Percentiles rank a stretch among this genome's conserved stretches.
Conservation (phyloP, 2,888 invertebrate species). For the Eristalinus aeneus region DNA sequence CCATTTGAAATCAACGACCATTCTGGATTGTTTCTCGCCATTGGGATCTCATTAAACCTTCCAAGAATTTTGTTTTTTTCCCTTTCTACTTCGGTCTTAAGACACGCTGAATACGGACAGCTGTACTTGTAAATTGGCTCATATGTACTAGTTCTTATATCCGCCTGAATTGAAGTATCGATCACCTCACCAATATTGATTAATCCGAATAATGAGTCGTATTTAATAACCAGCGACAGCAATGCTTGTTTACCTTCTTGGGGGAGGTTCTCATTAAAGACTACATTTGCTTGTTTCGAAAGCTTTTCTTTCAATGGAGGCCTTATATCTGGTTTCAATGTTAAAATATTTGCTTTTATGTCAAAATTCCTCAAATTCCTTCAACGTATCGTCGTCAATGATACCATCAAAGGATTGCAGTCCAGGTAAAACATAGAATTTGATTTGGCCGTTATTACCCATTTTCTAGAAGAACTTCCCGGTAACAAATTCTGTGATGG, state of each 20-base stretch:
- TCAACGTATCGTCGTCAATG: not conserved
- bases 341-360: too few relatives aligned
- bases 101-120: conserved; percentile 45
- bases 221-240: too few relatives aligned
- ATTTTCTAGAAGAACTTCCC: not conserved
- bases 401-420: conserved; percentile 9
- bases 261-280: not conserved
- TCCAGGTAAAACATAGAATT: conserved; percentile 5
- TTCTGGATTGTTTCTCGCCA: not conserved
- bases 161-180: too few relatives aligned
- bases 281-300: conserved; percentile 23
- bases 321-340: conserved; percentile 18
- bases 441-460: not conserved
- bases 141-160: too few relatives aligned
- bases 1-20: not conserved
- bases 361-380: not conserved
- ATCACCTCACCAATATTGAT: too few relatives aligned
- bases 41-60: conserved; percentile 29
- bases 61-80: too few relatives aligned
- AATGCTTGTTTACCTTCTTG: not conserved
- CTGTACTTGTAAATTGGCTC: too few relatives aligned
- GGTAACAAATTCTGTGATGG: not conserved
- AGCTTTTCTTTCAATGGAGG: conserved; percentile 28
- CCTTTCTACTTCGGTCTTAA: too few relatives aligned
- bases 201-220: conserved; percentile 22